Evolutionary conservation across 1,140 invertebrate species (phyloP), one percentile per base, ranked within the genome.

Genomic region (Ostrea edulis): DNA sequence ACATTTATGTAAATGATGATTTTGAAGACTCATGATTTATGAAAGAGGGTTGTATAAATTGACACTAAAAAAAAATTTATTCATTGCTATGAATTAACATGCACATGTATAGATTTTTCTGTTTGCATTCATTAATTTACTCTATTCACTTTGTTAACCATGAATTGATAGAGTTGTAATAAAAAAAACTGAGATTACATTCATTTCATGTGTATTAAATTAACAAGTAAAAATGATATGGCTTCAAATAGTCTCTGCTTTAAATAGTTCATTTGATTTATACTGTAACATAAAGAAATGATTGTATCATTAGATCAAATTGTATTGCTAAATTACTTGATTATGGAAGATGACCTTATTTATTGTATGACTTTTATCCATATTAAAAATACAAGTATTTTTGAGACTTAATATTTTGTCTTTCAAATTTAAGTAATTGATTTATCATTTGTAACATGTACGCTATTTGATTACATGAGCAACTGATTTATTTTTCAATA

Each of bases 1-100:
- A 35, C 22, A 29, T 77, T 25, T 22, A 25, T 25, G 11, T 35
- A 22, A 77, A 14, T 22, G 29, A 12, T 71, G 68, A 77, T 9
- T 77, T 29, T 29, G 68, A 14, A 35, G 17, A 77, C 29, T 29
- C 29, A 77, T 14, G 68, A 77, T 77, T 77, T 77, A 77, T 77
- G 68, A 35, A 25, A 14, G 4, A 35, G 25, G 25, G 68, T 77
- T 35, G 29, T 14, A 77, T 77, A 29, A 62, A 77, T 77, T 77
- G 25, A 25, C 68, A 77, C 29, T 29, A 25, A 35, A 14, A 35
- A 8, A 22, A 29, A 11, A 14, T 71, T 71, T 35, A 29, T 35
- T 71, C 25, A 35, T 77, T 77, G 22, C 68, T 29, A 29, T 77
- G 12, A 77, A 77, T 71, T 77, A 62, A 20, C 55, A 20, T 44